Evolutionary conservation across 2,797 vertebrate genomes (phyloP).

Genomic region (Columba guinea): DNA sequence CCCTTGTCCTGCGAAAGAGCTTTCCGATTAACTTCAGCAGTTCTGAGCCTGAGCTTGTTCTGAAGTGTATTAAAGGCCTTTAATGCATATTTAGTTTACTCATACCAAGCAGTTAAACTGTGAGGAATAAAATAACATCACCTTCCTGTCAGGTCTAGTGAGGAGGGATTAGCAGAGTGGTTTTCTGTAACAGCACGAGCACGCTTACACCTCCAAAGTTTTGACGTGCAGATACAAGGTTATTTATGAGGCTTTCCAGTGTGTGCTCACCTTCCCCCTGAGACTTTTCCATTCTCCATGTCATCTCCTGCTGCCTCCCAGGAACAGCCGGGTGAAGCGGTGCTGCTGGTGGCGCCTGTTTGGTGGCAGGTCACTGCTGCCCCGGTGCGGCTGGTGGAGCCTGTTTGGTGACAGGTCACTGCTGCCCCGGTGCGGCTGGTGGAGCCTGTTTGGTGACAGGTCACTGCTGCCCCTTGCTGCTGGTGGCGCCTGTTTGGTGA

Average conservation of each 20-base stretch:
- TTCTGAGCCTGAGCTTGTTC: neutral
- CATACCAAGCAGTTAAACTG: too few species aligned
- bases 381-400: neutral
- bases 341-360: neutral
- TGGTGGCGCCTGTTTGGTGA: neutral
- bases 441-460: neutral
- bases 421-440: neutral
- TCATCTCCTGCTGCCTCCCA: accelerated
- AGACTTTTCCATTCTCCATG: neutral
- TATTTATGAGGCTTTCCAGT: neutral
- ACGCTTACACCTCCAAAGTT: neutral
- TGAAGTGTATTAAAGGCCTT: neutral
- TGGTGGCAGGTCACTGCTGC: neutral
- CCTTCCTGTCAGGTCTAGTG: neutral
- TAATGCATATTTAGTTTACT: neutral
- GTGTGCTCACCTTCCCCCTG: neutral
- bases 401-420: neutral
- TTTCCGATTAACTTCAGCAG: conserved; percentile 32
- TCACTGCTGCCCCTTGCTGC: too few species aligned
- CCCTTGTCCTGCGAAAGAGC: neutral
- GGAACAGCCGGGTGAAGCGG: neutral
- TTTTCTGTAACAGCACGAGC: neutral
- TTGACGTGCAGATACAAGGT: neutral
- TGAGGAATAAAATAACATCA: neutral
- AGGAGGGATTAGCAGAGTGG: neutral